Conservation (phyloP, 2,113 vertebrate genomes). For the Paratilapia polleni region DNA sequence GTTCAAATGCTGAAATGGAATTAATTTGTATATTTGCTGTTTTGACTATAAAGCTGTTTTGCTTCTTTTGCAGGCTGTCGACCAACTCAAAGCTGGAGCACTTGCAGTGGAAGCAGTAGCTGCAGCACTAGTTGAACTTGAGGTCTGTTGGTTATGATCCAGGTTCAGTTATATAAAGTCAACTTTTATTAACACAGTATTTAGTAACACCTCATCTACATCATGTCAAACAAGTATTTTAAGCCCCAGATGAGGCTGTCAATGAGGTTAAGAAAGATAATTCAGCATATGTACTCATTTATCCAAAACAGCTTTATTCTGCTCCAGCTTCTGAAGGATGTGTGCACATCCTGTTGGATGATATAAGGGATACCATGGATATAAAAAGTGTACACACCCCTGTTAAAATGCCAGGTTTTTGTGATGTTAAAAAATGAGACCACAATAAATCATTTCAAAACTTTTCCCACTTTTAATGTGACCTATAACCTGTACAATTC, state of each 20-base stretch:
- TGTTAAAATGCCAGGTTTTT: no score
- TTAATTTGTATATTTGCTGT: not conserved
- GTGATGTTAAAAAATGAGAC: no score
- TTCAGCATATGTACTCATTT: conserved; percentile 20
- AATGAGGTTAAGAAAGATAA: not conserved
- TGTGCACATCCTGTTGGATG: conserved; percentile 32
- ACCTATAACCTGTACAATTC: no score
- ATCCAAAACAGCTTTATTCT: not conserved
- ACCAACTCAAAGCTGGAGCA: conserved; percentile 93
- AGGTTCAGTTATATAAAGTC: not conserved
- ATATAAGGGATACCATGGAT: conserved; percentile 16
- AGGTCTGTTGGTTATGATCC: conserved; percentile 81
- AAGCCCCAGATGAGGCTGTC: not conserved
- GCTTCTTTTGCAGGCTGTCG: conserved; percentile 88
- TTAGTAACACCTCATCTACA: not conserved
- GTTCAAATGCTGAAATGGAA: not conserved
- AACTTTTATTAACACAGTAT: not conserved
- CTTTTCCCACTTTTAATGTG: no score
- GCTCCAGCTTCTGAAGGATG: not conserved
- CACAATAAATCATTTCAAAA: no score
- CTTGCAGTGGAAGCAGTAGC: conserved; percentile 95
- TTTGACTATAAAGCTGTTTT: not conserved
- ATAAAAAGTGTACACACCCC: no score
- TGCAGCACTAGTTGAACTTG: conserved; percentile 95
- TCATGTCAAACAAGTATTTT: not conserved